Conservation (phyloP, 2,797 vertebrate genomes). For the Hippopotamyrus pictus region DNA sequence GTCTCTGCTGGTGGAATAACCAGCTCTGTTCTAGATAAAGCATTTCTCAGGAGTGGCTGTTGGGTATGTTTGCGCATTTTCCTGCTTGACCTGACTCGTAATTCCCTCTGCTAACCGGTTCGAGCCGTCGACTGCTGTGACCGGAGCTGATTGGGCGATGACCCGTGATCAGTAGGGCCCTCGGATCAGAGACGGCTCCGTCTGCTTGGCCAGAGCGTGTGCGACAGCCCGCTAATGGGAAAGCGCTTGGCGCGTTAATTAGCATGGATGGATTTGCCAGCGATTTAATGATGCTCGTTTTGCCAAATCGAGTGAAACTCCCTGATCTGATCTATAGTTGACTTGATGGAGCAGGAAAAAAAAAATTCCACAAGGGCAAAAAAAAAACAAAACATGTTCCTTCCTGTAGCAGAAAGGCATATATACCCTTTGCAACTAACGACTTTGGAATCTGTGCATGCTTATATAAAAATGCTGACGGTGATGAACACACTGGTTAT, state of each 20-base stretch:
- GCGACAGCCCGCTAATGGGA: not conserved
- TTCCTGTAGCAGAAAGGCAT: not conserved
- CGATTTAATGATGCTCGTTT: not conserved
- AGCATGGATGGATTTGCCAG: not conserved
- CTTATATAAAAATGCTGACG: not conserved
- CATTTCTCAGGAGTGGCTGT: slow-evolving; percentile 4
- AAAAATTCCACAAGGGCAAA: not conserved
- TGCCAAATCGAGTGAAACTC: not conserved
- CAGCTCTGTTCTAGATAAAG: slow-evolving; percentile 19
- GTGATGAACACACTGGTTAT: not conserved
- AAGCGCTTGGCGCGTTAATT: not conserved
- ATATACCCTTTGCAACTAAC: not conserved
- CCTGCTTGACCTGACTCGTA: not conserved
- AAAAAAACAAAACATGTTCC: not conserved
- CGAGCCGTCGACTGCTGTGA: not conserved
- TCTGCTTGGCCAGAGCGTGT: not conserved
- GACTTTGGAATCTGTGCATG: not conserved
- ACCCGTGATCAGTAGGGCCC: not conserved
- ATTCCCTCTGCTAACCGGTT: not conserved
- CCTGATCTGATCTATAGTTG: not conserved
- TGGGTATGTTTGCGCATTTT: slow-evolving; percentile 20
- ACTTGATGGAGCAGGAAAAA: not conserved
- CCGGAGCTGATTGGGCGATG: not conserved
- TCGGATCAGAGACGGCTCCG: not conserved
- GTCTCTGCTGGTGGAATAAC: slow-evolving; percentile 13